phyloP scores from a whole-genome alignment of 2,113 vertebrate species.

The Gnathonemus echidnorhynchus region DNA sequence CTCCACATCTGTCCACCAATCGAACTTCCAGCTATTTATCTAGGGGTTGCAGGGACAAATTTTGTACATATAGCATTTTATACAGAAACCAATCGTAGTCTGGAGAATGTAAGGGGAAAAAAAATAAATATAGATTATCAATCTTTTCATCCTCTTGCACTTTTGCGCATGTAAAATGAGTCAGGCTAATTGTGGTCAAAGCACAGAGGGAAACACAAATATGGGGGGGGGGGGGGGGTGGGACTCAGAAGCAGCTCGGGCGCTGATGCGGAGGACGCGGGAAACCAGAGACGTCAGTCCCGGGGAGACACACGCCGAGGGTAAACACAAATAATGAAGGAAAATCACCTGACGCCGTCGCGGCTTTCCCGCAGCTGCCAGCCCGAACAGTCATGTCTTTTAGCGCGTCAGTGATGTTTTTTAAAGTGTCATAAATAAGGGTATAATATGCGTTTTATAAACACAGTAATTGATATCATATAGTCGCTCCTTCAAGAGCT shows the following conservation, averaged over 20 bases:
- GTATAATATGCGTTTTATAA: constrained; percentile 53
- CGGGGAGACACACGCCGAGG: constrained; percentile 3
- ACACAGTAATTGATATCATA: constrained; percentile 52
- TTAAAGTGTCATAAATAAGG: constrained; percentile 25
- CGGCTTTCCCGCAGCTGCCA: constrained; percentile 47
- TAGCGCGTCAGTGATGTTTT: constrained; percentile 42
- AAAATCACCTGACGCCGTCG: constrained; percentile 45
- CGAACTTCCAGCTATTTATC: neutral
- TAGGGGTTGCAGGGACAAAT: neutral
- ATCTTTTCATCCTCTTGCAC: constrained; percentile 16
- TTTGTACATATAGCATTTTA: neutral
- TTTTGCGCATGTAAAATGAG: constrained; percentile 14
- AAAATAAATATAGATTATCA: constrained; percentile 10
- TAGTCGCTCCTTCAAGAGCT: constrained; percentile 32
- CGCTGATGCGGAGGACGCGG: constrained; percentile 50
- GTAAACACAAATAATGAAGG: constrained; percentile 32
- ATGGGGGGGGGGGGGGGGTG: neutral
- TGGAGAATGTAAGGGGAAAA: neutral
- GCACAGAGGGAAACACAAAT: constrained; percentile 20
- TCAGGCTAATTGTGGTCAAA: constrained; percentile 14
- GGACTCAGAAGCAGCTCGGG: constrained; percentile 36
- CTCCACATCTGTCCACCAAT: neutral
- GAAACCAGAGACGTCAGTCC: constrained; percentile 41
- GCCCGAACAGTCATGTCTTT: constrained; percentile 46
- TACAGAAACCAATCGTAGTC: neutral